Percentiles rank a stretch among this genome's conserved stretches.
Evolutionary conservation across 2,888 invertebrate species (phyloP).

Genomic region (Drosophila sordidapex): DNA sequence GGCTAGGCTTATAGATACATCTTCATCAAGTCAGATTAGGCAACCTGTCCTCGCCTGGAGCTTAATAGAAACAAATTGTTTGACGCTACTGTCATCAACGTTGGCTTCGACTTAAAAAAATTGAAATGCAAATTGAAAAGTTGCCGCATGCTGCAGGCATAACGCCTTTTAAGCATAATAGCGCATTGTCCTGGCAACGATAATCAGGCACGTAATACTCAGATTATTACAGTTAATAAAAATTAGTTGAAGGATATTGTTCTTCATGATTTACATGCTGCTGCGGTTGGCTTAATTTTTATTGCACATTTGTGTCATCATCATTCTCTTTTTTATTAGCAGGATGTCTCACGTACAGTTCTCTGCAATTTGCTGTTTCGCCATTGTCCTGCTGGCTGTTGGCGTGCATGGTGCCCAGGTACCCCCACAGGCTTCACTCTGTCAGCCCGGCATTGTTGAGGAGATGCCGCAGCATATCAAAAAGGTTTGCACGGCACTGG

Average conservation of each 20-base stretch:
- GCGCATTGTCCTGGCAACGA: conserved; percentile 43
- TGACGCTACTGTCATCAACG: conserved; percentile 26
- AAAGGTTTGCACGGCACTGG: conserved; percentile 86
- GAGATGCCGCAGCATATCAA: conserved; percentile 87
- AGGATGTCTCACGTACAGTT: conserved; percentile 81
- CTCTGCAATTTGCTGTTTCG: conserved; percentile 64
- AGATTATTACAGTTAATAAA: conserved; percentile 59
- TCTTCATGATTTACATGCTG: neutral
- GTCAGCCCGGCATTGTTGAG: conserved; percentile 86
- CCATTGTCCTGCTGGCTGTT: conserved; percentile 60
- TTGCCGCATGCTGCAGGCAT: conserved; percentile 16
- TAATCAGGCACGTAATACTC: conserved; percentile 44
- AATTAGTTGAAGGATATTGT: conserved; percentile 33
- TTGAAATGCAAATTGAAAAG: conserved; percentile 34
- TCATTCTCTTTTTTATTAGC: conserved; percentile 15
- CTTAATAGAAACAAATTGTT: conserved; percentile 73
- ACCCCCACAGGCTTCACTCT: conserved; percentile 86
- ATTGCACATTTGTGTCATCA: neutral
- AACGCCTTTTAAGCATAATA: conserved; percentile 39
- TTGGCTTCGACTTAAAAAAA: conserved; percentile 25
- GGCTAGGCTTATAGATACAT: conserved; percentile 29
- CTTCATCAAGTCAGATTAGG: conserved; percentile 32
- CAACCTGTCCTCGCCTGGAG: conserved; percentile 24
- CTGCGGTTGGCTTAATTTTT: conserved; percentile 33
- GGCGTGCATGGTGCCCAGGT: conserved; percentile 51